Evolutionary conservation across 2,888 invertebrate genomes (phyloP), one percentile per base, ranked within the genome.

Genomic region (Heterodera filipjevi): DNA sequence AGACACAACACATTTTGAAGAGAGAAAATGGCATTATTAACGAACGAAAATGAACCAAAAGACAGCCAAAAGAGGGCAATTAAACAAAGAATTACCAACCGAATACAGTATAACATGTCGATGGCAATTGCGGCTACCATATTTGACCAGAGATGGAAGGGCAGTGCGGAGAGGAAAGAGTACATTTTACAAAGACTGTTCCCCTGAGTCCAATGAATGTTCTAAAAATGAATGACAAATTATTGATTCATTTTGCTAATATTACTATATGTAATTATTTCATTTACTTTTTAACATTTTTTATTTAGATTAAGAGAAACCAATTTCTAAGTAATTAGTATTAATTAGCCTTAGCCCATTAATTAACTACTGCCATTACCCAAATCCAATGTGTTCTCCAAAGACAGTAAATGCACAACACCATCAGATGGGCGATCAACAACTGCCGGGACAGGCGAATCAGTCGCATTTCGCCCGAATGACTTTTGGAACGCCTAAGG

Each of bases 61-160:
- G 49, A 49, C 16, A 2, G 16, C 2, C 10, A 14, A 49, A 14
- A 19, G 19, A 49, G 16, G 59, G 19, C 3, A 59, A 27, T 12
- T 3, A 22, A n/a, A 8, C 5, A 53, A 16, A 0, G 19, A 22
- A 16, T 53, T 53, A 22, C 59, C 27, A 5, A 85, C 85, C 82
- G 82, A 64, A 87, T 86, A 76, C 86, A 87, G 75, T 83, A 87
- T 14, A 87, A 81, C 87, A 87, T 87, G 71, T 87, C 87, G 64
- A 86, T 81, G 66, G 87, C 87, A 66, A 87, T 85, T 12, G 86
- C 86, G 8, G 87, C 87, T 3, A 87, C 87, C 81, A 87, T 83
- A 70, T 87, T 87, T 66, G 86, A 86, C 87, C 87, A 87, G 44
- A 87, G 81, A 81, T 87, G 87, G 77, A 87, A 87, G 10, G 87